A percentile compares a stretch with the other conserved stretches of the same genome.
phyloP scores from a whole-genome alignment of 2,113 vertebrate species.

The Platysteira castanea region DNA sequence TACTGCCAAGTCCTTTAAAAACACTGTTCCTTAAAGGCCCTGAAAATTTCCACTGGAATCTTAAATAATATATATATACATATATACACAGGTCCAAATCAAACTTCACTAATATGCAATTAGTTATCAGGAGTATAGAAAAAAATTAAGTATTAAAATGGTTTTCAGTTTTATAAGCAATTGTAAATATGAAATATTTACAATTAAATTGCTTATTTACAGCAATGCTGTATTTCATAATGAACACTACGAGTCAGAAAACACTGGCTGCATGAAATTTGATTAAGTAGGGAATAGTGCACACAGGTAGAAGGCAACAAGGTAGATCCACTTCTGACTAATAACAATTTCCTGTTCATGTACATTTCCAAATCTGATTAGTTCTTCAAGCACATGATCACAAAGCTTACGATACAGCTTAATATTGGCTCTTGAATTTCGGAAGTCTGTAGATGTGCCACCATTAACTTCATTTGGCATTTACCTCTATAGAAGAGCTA shows the following conservation, averaged over 20 bases:
- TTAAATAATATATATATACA: background rate
- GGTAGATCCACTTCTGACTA: background rate
- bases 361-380: slow-evolving; percentile 18
- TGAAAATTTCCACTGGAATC: background rate
- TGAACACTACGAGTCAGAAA: background rate
- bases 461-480: background rate
- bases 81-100: background rate
- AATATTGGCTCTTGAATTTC: background rate
- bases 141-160: background rate
- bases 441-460: background rate
- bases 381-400: background rate
- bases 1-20: background rate
- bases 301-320: background rate
- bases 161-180: background rate
- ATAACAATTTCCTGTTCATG: background rate
- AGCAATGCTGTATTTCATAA: background rate
- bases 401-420: background rate
- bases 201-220: no score
- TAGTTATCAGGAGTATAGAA: background rate
- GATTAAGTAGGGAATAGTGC: background rate
- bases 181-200: no score
- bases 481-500: background rate
- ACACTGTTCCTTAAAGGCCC: background rate
- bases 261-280: background rate
- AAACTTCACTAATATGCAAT: background rate